phyloP scores from a whole-genome alignment of 2,113 vertebrate species.

The Alaudala cheleensis region DNA sequence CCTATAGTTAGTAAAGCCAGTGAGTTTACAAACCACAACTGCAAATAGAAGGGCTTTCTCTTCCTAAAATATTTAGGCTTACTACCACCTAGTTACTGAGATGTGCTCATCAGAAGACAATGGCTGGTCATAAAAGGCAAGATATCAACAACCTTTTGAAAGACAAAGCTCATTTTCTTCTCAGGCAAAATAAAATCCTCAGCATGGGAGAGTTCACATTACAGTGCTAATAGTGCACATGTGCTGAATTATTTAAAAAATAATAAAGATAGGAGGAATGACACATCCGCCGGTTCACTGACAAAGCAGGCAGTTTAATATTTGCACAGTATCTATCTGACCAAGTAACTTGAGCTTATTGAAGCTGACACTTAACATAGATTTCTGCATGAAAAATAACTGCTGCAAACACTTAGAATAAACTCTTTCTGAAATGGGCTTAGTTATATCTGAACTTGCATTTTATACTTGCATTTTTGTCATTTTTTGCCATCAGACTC shows the following conservation, averaged over 20 bases:
- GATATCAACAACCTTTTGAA: conserved; percentile 12
- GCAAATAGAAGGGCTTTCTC: neutral
- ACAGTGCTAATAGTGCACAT: neutral
- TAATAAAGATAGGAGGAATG: conserved; percentile 35
- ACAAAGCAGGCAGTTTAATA: neutral
- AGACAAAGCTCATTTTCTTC: conserved; percentile 18
- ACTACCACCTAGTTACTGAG: neutral
- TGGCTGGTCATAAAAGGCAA: conserved; percentile 1
- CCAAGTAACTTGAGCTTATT: neutral
- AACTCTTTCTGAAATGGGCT: neutral
- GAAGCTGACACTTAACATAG: neutral
- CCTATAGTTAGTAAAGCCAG: neutral
- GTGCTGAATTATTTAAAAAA: conserved; percentile 63
- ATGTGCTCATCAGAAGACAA: neutral
- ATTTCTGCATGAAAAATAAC: neutral
- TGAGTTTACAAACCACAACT: neutral
- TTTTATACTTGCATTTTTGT: neutral
- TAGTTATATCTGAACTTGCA: neutral
- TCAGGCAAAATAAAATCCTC: conserved; percentile 47
- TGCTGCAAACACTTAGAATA: neutral
- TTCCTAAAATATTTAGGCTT: neutral
- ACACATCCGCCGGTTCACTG: neutral
- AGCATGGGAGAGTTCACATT: neutral
- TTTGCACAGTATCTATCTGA: neutral
- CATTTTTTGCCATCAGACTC: neutral